These are phyloP conservation scores for Xiphophorus birchmanni DNA, from an alignment of 2,797 vertebrate species.

Conservation along the genomic window DNA sequence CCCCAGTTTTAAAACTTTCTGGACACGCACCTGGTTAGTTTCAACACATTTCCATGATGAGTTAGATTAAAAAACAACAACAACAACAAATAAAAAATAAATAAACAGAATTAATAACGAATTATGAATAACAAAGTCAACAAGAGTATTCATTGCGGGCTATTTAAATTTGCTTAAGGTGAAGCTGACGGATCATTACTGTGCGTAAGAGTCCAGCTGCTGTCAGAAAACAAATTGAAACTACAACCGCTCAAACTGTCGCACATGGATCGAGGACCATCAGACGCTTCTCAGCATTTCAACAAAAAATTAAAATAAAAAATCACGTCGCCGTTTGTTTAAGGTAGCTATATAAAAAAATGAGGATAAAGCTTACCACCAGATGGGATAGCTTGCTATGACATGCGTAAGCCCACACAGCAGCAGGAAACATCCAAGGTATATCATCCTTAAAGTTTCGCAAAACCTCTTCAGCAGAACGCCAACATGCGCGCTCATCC, in stretches of 20 bases:
- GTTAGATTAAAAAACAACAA: neutral
- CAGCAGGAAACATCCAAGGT: constrained; percentile 91
- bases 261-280: neutral
- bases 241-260: constrained; percentile 4
- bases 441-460: constrained; percentile 88
- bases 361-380: constrained; percentile 92
- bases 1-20: neutral
- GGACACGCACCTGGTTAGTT: neutral
- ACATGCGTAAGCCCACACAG: constrained; percentile 89
- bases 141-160: neutral
- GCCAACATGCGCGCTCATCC: constrained; percentile 69
- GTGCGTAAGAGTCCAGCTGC: constrained; percentile 45
- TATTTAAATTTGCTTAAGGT: constrained; percentile 1
- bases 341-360: constrained; percentile 22
- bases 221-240: constrained; percentile 31
- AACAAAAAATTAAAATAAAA: neutral
- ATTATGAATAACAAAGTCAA: neutral
- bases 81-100: neutral
- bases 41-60: neutral
- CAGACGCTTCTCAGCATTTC: neutral
- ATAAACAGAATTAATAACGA: neutral
- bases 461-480: constrained; percentile 71
- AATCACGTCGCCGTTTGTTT: constrained; percentile 3
- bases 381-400: constrained; percentile 96
- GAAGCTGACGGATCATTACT: constrained; percentile 13